These are phyloP conservation scores for Neuroscelio doddi DNA, from an alignment of 2,888 invertebrate genomes.

Conservation along the genomic window DNA sequence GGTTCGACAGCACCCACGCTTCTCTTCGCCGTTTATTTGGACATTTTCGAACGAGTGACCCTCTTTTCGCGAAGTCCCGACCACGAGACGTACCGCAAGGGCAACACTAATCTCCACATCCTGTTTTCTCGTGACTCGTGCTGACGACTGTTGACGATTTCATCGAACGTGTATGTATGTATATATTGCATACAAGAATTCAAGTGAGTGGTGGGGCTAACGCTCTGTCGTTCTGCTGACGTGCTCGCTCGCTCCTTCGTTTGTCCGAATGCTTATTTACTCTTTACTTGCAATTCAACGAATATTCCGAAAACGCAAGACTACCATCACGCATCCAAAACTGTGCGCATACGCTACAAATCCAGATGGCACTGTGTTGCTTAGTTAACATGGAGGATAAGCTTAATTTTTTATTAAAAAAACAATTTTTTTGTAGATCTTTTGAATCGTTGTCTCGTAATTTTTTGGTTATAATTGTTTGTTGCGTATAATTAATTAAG, in stretches of 20 bases:
- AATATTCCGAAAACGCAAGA: constrained; percentile 1
- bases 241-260: not conserved
- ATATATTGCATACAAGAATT: not conserved
- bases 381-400: no score
- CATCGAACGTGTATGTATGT: not conserved
- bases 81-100: constrained; percentile 55
- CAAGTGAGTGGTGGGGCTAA: not conserved
- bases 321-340: not conserved
- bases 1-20: constrained; percentile 60
- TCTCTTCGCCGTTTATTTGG: constrained; percentile 59
- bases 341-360: not conserved
- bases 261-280: not conserved
- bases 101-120: constrained; percentile 60
- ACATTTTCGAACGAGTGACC: constrained; percentile 13
- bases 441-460: no score
- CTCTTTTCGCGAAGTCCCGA: constrained; percentile 46
- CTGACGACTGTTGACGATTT: constrained; percentile 1
- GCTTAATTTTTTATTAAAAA: no score
- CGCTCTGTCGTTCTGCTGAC: not conserved
- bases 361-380: not conserved
- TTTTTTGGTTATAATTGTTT: no score
- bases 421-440: no score
- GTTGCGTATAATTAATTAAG: no score
- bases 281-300: not conserved
- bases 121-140: constrained; percentile 47